phyloP scores from a whole-genome alignment of 35 echinoderm and acorn worm genomes.

The Apostichopus californicus region DNA sequence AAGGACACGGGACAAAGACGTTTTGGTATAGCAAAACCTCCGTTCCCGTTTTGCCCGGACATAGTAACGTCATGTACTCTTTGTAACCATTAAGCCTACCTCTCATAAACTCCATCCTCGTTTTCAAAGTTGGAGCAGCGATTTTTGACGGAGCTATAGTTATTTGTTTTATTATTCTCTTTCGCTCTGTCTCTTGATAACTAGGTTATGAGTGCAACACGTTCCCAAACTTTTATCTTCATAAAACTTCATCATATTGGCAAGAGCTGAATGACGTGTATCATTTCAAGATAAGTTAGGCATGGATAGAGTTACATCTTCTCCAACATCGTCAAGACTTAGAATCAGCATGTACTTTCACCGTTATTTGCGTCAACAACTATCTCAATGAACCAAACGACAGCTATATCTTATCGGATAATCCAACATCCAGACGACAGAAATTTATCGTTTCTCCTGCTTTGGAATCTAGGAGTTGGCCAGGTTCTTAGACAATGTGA shows the following conservation, averaged over 20 bases:
- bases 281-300: slow-evolving; percentile 9
- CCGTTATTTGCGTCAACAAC: not conserved
- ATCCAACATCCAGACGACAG: slow-evolving; percentile 12
- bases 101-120: too few species aligned
- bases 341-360: not conserved
- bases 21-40: too few species aligned
- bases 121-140: not conserved
- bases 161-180: not conserved
- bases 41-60: too few species aligned
- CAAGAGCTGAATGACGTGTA: not conserved
- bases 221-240: not conserved
- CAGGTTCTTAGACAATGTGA: not conserved
- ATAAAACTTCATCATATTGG: not conserved
- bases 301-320: not conserved
- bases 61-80: too few species aligned
- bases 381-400: not conserved
- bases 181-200: not conserved
- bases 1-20: too few species aligned
- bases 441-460: not conserved
- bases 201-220: slow-evolving; percentile 6
- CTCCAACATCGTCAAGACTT: too few species aligned
- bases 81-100: too few species aligned
- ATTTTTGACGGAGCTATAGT: not conserved
- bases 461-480: not conserved
- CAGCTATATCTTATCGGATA: not conserved